Percentiles rank a stretch among this genome's conserved stretches.
phyloP scores from a whole-genome alignment of 1,140 invertebrate species.

The Pectinophora gossypiella region DNA sequence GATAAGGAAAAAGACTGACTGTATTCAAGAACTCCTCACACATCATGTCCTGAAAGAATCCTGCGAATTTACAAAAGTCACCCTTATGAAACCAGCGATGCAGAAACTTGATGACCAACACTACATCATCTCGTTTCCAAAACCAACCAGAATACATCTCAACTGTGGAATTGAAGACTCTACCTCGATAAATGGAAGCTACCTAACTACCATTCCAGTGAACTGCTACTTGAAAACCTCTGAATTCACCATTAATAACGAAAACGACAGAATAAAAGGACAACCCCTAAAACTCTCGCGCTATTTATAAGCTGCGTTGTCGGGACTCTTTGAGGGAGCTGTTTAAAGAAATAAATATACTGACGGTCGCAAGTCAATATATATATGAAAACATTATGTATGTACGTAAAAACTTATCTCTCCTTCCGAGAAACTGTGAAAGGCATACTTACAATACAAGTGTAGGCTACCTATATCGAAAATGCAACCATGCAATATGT shows the following conservation, averaged over 20 bases:
- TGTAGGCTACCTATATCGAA: no score
- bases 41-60: neutral
- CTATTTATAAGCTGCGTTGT: no score
- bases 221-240: conserved; percentile 4
- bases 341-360: no score
- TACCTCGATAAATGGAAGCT: neutral
- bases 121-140: conserved; percentile 7
- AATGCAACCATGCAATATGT: no score
- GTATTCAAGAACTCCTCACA: neutral
- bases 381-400: no score
- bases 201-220: neutral
- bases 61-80: neutral
- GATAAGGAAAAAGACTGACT: neutral
- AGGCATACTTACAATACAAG: no score
- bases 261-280: no score
- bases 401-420: no score
- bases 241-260: conserved; percentile 7
- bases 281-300: no score
- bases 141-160: conserved; percentile 3
- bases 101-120: neutral
- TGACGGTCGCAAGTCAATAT: no score
- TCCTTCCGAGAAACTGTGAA: no score
- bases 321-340: no score
- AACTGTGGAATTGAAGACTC: neutral
- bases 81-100: conserved; percentile 1